Conservation (phyloP, 2,888 invertebrate species). For the Lasioglossum oenotherae region DNA sequence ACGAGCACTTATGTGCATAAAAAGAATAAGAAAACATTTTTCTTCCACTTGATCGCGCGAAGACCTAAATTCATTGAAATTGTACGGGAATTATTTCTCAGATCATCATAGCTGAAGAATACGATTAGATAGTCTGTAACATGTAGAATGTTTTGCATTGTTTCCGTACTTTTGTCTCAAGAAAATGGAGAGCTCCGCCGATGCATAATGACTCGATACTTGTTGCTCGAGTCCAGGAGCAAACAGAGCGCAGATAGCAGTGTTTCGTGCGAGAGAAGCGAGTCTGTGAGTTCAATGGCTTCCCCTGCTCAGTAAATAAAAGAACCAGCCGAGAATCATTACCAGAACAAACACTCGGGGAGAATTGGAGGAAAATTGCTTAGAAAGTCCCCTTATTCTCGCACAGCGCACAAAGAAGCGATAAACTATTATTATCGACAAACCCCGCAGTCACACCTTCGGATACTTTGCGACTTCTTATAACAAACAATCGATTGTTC, state of each 20-base stretch:
- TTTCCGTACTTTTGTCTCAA: neutral
- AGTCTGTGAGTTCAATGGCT: neutral
- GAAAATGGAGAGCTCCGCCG: neutral
- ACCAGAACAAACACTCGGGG: conserved; percentile 9
- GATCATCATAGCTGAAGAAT: neutral
- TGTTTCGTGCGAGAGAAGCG: conserved; percentile 6
- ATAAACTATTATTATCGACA: conserved; percentile 8
- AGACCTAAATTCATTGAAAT: neutral
- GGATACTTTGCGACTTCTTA: neutral
- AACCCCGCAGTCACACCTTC: neutral
- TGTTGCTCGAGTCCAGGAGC: neutral
- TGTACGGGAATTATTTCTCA: neutral
- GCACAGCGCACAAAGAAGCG: neutral
- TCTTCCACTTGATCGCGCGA: neutral
- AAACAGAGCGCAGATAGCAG: conserved; percentile 1
- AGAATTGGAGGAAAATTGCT: conserved; percentile 15
- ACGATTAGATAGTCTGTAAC: neutral
- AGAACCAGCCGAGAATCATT: conserved; percentile 11
- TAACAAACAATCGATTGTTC: neutral
- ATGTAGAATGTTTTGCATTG: neutral
- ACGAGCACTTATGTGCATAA: neutral
- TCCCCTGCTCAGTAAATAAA: conserved; percentile 7
- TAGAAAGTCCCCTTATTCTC: conserved; percentile 13
- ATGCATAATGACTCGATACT: conserved; percentile 16
- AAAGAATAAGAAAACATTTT: too few species aligned